Evolutionary conservation across 2,113 vertebrate species (phyloP).

Genomic region (Pheucticus melanocephalus): DNA sequence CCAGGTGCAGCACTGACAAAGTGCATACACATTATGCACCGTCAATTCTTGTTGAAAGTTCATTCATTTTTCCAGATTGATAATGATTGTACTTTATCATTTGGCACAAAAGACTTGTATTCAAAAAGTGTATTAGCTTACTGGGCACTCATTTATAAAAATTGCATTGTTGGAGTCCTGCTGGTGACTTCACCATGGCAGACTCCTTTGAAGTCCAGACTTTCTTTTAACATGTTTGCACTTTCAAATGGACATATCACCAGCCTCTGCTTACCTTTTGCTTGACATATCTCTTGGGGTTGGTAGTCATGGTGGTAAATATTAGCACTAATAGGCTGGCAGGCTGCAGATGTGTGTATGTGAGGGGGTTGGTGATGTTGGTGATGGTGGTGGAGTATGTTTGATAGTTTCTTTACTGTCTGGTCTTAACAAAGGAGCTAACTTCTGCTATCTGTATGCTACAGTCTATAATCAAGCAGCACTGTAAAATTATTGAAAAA

Average conservation of each 20-base stretch:
- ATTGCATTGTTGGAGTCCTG: slow-evolving; percentile 9
- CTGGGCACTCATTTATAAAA: slow-evolving; percentile 61
- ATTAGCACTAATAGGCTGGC: slow-evolving; percentile 9
- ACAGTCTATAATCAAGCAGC: background rate
- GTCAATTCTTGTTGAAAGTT: slow-evolving; percentile 43
- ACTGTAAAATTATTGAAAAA: background rate
- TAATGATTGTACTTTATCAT: slow-evolving; percentile 51
- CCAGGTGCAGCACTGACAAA: slow-evolving; percentile 9
- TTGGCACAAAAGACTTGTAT: slow-evolving; percentile 44
- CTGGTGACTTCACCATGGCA: slow-evolving; percentile 3
- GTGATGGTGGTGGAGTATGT: background rate
- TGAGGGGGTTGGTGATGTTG: background rate
- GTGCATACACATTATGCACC: background rate
- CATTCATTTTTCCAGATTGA: slow-evolving; percentile 45
- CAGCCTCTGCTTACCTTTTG: slow-evolving; percentile 4
- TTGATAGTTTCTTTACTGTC: background rate
- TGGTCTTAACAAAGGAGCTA: background rate
- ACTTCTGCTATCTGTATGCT: background rate
- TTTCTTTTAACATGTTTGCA: slow-evolving; percentile 58
- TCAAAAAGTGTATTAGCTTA: slow-evolving; percentile 51
- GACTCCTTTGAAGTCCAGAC: slow-evolving; percentile 61
- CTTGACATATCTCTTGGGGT: background rate
- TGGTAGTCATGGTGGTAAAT: slow-evolving; percentile 37
- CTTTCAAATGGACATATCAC: slow-evolving; percentile 25
- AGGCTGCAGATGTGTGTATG: background rate